These are phyloP conservation scores for Ladona fulva DNA, from an alignment of 1,140 invertebrate species.

Conservation along the genomic window DNA sequence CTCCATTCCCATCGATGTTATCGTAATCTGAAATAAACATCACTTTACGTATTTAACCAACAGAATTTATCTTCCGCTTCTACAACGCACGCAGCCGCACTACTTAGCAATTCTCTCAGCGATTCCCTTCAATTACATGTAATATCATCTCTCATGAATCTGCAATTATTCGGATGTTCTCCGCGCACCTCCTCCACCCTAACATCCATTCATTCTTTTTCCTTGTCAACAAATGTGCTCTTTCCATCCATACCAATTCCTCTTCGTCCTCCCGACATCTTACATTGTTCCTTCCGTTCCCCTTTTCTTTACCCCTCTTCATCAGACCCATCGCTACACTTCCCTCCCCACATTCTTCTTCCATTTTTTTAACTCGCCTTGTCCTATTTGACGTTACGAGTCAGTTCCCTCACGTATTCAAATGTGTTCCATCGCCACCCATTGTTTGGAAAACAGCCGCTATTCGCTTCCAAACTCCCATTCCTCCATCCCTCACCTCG, in stretches of 20 bases:
- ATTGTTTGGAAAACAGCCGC: conserved; percentile 8
- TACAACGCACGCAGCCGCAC: too few species aligned
- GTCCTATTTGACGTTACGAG: conserved; percentile 4
- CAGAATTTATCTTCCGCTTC: too few species aligned
- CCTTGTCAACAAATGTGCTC: not conserved
- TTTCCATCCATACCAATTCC: not conserved
- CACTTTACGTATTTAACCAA: too few species aligned
- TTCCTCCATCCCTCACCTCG: not conserved
- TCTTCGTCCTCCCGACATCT: not conserved
- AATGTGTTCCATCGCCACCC: conserved; percentile 6
- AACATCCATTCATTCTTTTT: too few species aligned
- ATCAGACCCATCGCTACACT: not conserved
- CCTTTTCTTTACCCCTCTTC: too few species aligned
- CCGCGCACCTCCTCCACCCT: too few species aligned
- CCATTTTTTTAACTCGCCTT: not conserved
- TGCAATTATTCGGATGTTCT: too few species aligned
- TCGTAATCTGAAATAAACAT: too few species aligned
- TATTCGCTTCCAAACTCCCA: not conserved
- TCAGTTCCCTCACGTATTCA: conserved; percentile 8
- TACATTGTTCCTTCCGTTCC: not conserved
- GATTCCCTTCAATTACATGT: too few species aligned
- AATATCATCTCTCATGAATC: too few species aligned
- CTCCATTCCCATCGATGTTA: too few species aligned
- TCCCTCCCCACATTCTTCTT: not conserved
- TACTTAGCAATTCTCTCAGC: too few species aligned